Percentiles rank a stretch among this genome's conserved stretches.
Evolutionary conservation across 2,888 invertebrate genomes (phyloP).

Genomic region (Ferrisia virgata): DNA sequence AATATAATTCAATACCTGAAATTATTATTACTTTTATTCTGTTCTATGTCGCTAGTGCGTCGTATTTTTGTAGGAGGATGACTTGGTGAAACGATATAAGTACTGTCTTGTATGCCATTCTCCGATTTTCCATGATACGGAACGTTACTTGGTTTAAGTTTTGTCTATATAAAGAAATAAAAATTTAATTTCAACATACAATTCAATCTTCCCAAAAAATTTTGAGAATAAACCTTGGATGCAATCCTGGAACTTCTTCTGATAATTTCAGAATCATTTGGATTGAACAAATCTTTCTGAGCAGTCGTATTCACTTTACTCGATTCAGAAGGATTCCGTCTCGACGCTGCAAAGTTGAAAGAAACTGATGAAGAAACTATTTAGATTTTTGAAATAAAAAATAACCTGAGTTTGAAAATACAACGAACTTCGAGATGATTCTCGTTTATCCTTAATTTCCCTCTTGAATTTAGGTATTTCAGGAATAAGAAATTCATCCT

Average conservation of each 20-base stretch:
- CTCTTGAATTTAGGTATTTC: conserved; percentile 28
- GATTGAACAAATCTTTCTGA: not conserved
- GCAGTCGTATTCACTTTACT: not conserved
- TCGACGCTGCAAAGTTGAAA: not conserved
- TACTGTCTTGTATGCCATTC: not conserved
- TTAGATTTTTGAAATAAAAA: not conserved
- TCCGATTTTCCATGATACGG: not conserved
- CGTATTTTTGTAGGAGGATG: conserved; percentile 11
- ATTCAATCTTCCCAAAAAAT: not conserved
- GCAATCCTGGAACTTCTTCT: conserved; percentile 31
- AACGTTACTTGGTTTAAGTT: not conserved
- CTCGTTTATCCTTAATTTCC: conserved; percentile 26
- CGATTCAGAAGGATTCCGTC: not conserved
- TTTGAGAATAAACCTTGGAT: not conserved
- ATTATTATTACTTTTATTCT: not conserved
- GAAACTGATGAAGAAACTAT: not conserved
- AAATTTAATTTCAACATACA: not conserved
- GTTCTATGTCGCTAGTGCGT: not conserved
- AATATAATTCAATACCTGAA: not conserved
- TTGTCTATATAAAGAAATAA: not conserved
- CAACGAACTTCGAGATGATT: not conserved
- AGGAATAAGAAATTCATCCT: conserved; percentile 15
- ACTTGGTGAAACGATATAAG: not conserved
- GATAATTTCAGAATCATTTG: not conserved
- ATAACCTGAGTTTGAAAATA: not conserved